Percentiles rank a stretch among this genome's conserved stretches.
Evolutionary conservation across 2,113 vertebrate genomes (phyloP).

Genomic region (Panurus biarmicus): DNA sequence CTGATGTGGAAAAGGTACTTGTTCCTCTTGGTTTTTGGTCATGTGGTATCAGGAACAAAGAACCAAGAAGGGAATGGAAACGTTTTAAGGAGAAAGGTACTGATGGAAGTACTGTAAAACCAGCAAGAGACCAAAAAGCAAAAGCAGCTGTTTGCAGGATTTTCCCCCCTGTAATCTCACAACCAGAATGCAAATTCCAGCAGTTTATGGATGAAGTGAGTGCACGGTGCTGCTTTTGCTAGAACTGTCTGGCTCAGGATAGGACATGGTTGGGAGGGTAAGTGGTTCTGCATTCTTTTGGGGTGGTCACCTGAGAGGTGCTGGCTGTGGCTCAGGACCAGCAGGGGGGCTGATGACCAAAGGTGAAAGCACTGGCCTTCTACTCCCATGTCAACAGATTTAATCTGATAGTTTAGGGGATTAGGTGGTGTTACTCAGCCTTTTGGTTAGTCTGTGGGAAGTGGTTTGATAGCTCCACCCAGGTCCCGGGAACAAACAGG

Average conservation of each 20-base stretch:
- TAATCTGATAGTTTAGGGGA: not conserved
- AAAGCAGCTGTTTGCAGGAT: not conserved
- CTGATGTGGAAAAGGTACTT: not conserved
- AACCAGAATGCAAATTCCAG: not conserved
- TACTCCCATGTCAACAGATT: not conserved
- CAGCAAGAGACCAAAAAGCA: not conserved
- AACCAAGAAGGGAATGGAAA: not conserved
- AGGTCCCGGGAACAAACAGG: not conserved
- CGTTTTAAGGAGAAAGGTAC: not conserved
- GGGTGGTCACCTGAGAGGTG: rapidly evolving
- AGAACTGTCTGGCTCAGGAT: not conserved
- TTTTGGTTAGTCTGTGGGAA: not conserved
- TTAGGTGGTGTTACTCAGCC: not conserved
- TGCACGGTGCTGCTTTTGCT: not conserved
- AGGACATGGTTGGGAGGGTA: not conserved
- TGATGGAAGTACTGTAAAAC: not conserved
- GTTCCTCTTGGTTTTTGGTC: not conserved
- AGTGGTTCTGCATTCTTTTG: not conserved
- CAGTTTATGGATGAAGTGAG: not conserved
- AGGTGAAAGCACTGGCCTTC: not conserved
- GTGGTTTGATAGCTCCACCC: not conserved
- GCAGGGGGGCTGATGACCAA: not conserved
- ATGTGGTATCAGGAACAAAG: not conserved
- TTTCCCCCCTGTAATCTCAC: not conserved
- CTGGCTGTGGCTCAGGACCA: not conserved